Evolutionary conservation across 2,797 vertebrate genomes (phyloP).

Genomic region (Darevskia nairensis): DNA sequence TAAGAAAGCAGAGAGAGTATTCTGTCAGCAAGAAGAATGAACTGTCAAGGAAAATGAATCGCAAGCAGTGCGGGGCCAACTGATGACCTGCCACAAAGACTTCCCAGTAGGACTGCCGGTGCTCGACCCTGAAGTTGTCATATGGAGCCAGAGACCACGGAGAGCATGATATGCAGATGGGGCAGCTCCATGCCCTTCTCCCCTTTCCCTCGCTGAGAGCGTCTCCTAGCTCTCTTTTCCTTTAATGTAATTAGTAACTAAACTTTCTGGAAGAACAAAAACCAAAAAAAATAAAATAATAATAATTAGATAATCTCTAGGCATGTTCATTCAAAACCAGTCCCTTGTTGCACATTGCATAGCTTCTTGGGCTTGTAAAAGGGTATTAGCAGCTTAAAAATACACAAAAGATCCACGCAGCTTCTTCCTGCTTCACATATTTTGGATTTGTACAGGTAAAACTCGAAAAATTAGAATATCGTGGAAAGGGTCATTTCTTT

Average conservation of each 20-base stretch:
- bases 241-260: constrained; percentile 72
- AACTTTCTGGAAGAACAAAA: constrained; percentile 64
- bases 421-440: background rate
- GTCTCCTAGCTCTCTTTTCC: constrained; percentile 56
- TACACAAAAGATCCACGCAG: constrained; percentile 49
- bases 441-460: background rate
- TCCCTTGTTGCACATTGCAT: constrained; percentile 42
- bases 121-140: constrained; percentile 87
- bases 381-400: constrained; percentile 49
- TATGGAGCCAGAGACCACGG: constrained; percentile 76
- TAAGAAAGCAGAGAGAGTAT: constrained; percentile 82
- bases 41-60: constrained; percentile 94
- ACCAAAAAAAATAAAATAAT: constrained; percentile 18
- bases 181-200: constrained; percentile 72
- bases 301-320: constrained; percentile 58
- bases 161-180: constrained; percentile 80
- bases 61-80: constrained; percentile 86
- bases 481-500: too few relatives aligned
- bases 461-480: too few relatives aligned
- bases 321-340: constrained; percentile 55
- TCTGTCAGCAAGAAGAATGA: constrained; percentile 98
- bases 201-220: constrained; percentile 49
- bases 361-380: constrained; percentile 61
- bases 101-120: constrained; percentile 89
- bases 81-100: constrained; percentile 90